These are phyloP conservation scores for Anoplius nigerrimus DNA, from an alignment of 2,888 invertebrate species.

Conservation along the genomic window DNA sequence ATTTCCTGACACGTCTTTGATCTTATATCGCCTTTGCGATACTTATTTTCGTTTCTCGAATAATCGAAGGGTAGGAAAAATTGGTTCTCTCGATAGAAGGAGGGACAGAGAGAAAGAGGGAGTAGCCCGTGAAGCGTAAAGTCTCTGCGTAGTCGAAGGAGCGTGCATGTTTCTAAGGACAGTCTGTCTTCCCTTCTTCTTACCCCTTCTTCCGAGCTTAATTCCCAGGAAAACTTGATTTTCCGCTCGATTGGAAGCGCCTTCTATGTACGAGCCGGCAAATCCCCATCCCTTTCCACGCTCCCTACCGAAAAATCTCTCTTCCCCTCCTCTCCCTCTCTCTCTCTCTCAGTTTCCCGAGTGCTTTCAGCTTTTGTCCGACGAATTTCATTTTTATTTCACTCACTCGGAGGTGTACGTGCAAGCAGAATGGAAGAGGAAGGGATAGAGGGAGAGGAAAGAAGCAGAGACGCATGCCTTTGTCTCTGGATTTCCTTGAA, in stretches of 20 bases:
- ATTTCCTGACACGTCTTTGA: too few species aligned
- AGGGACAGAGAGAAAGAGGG: too few species aligned
- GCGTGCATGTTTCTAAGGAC: conserved; percentile 31
- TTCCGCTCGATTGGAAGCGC: conserved; percentile 60
- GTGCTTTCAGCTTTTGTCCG: conserved; percentile 32
- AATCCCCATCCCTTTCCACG: conserved; percentile 1
- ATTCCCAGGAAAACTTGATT: conserved; percentile 65
- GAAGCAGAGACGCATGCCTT: conserved; percentile 20
- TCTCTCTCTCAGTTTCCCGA: background rate
- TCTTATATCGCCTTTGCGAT: too few species aligned
- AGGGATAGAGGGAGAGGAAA: conserved; percentile 5
- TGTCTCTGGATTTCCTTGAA: conserved; percentile 41
- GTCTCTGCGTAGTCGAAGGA: too few species aligned
- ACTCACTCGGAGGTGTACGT: conserved; percentile 32
- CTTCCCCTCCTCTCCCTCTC: conserved; percentile 5
- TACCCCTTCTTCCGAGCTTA: conserved; percentile 33
- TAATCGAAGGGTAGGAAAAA: too few species aligned
- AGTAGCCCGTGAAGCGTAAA: too few species aligned
- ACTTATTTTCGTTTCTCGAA: too few species aligned
- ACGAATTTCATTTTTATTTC: conserved; percentile 56
- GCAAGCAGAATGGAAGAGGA: conserved; percentile 8
- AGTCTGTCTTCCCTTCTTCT: conserved; percentile 24
- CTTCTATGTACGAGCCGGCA: conserved; percentile 38
- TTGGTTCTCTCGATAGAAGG: too few species aligned
- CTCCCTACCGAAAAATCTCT: too few species aligned